Evolutionary conservation across 2,113 vertebrate species (phyloP), one percentile per base, ranked within the genome.

Genomic region (Callocephalon fimbriatum): DNA sequence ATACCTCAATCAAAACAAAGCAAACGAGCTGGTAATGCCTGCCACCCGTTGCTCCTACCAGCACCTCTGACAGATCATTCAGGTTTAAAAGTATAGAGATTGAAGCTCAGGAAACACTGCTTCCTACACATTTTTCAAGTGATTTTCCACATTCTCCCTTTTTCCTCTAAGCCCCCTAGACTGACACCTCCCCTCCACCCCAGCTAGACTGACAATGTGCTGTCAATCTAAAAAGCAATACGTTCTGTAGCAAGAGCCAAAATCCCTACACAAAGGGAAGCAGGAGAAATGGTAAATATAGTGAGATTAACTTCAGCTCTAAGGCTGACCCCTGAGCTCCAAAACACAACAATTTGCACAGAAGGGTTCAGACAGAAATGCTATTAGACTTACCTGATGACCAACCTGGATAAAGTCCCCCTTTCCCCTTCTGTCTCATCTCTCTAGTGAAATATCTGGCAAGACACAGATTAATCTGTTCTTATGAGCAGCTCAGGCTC

Each of bases 361-460:
- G 42, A 85, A 70, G 31, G 91, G 29, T 51, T 94, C 65, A 74
- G 54, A 86, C 0, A 86, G 67, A 79, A 93, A 91, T 44, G 23
- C 61, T 16, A 16, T 35, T 25, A 67, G 35, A 62, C 27, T 62
- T 40, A 76, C 15, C 81, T 1, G 31, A 86, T 1, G 27, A 78
- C 26, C 67, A 66, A 42, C 35, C 58, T 23, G 47, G 74, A 70
- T 61, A 61, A 82, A 73, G 7, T 12, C 40, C 14, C 48, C 5
- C 42, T 54, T 48, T n/a, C 0, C 20, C 27, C 11, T 23, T 15
- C 37, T 4, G 7, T 27, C 23, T 59, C 0, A 0, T 47, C 63
- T 42, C 65, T 71, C 51, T 47, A 81, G 25, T 50, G 26, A 71
- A 77, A 73, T 71, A 42, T 59, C 66, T 59, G 35, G 25, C 32